Evolutionary conservation across 2,113 vertebrate genomes (phyloP).

Genomic region (Glaucomys volans): DNA sequence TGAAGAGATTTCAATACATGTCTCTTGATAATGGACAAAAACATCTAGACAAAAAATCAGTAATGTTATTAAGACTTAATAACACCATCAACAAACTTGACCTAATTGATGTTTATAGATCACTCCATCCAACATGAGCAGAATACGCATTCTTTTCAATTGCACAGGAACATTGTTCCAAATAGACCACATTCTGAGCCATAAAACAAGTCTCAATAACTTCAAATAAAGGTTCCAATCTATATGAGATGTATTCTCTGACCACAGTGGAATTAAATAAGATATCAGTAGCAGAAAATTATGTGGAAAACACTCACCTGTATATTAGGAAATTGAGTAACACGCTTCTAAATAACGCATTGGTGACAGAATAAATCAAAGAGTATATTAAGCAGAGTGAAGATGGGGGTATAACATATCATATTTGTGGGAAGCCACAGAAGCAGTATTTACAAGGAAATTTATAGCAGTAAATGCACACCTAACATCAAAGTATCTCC

Average conservation of each 20-base stretch:
- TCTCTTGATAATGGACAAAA: conserved; percentile 10
- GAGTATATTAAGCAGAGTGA: neutral
- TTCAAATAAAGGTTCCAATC: neutral
- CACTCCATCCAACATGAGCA: neutral
- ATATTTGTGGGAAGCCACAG: neutral
- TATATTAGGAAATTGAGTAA: neutral
- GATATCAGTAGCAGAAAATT: conserved; percentile 14
- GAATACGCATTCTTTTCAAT: neutral
- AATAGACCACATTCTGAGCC: neutral
- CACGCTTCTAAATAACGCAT: neutral
- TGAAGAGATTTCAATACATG: neutral
- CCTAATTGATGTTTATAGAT: neutral
- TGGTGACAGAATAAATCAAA: neutral
- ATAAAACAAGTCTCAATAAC: conserved; percentile 28
- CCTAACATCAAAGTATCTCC: neutral
- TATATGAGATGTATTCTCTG: neutral
- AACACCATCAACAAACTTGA: neutral
- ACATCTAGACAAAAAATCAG: conserved; percentile 32
- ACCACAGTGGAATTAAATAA: conserved; percentile 13
- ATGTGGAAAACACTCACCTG: neutral
- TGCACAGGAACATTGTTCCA: neutral
- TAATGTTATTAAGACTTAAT: neutral
- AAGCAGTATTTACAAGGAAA: neutral
- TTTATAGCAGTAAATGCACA: neutral
- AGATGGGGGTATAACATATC: neutral